Evolutionary conservation across 1,140 invertebrate genomes (phyloP).

Genomic region (Ruditapes philippinarum): DNA sequence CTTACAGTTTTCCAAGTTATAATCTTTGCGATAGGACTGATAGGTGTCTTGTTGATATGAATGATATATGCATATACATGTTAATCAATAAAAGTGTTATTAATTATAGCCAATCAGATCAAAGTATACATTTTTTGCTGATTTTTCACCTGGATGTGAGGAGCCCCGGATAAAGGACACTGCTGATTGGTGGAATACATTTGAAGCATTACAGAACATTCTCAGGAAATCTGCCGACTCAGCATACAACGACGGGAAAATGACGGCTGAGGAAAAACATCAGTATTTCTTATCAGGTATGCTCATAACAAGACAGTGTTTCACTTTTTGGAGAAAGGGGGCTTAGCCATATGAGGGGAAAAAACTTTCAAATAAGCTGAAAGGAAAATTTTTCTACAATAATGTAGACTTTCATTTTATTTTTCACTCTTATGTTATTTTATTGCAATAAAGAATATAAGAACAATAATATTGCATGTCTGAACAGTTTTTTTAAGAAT

Average conservation of each 20-base stretch:
- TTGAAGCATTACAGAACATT: constrained; percentile 66
- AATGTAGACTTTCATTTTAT: no score
- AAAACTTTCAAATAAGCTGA: no score
- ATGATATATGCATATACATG: no score
- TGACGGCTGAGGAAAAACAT: constrained; percentile 69
- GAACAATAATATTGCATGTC: no score
- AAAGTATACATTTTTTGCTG: constrained; percentile 79
- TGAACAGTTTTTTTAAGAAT: no score
- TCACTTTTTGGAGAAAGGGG: no score
- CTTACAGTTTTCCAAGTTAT: neutral
- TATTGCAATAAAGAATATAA: no score
- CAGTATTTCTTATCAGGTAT: constrained; percentile 80
- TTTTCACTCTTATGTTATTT: no score
- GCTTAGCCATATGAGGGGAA: no score
- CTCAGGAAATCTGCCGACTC: constrained; percentile 70
- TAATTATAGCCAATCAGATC: constrained; percentile 79
- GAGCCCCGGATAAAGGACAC: constrained; percentile 69
- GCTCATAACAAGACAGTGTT: neutral
- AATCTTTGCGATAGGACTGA: no score
- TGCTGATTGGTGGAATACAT: constrained; percentile 75
- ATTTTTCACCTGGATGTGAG: constrained; percentile 77
- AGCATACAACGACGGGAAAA: constrained; percentile 68
- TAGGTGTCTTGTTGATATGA: no score
- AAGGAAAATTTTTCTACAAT: no score
- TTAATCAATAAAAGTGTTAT: neutral